These are phyloP conservation scores for Drosophila persimilis DNA, from an alignment of 1,140 invertebrate genomes.

Conservation along the genomic window DNA sequence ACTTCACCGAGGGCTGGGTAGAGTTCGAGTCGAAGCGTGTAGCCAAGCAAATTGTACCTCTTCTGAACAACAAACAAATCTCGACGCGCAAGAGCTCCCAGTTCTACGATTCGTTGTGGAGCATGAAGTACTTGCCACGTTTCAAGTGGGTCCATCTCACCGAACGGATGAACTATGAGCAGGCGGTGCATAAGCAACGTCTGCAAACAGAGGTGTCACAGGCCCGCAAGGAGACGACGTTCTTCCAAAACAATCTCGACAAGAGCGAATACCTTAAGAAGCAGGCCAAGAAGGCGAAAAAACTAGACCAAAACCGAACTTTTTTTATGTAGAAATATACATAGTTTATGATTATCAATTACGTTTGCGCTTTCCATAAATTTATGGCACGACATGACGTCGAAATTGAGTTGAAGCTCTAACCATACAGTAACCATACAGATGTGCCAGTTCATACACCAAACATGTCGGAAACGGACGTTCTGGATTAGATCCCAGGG, in stretches of 20 bases:
- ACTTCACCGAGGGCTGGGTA: conserved; percentile 97
- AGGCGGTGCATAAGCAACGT: conserved; percentile 93
- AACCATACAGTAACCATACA: too few relatives aligned
- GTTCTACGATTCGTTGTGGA: conserved; percentile 96
- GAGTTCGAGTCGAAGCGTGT: conserved; percentile 96
- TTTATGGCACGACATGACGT: too few relatives aligned
- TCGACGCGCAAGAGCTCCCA: conserved; percentile 93
- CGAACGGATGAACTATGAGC: conserved; percentile 96
- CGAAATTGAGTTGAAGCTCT: too few relatives aligned
- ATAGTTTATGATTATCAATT: neutral
- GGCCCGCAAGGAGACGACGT: conserved; percentile 94
- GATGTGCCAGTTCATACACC: too few relatives aligned
- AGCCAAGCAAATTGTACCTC: conserved; percentile 92
- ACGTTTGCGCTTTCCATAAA: too few relatives aligned
- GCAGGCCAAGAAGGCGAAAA: conserved; percentile 57
- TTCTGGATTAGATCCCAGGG: too few relatives aligned
- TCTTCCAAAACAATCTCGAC: conserved; percentile 92
- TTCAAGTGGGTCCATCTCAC: conserved; percentile 98
- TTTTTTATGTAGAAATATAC: conserved; percentile 25
- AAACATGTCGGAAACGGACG: too few relatives aligned
- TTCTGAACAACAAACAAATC: conserved; percentile 94
- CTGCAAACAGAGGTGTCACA: conserved; percentile 94
- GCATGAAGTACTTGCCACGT: conserved; percentile 96
- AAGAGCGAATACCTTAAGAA: conserved; percentile 89
- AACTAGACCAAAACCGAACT: conserved; percentile 1